phyloP scores from a whole-genome alignment of 2,888 invertebrate species.

The Harmothoe impar region DNA sequence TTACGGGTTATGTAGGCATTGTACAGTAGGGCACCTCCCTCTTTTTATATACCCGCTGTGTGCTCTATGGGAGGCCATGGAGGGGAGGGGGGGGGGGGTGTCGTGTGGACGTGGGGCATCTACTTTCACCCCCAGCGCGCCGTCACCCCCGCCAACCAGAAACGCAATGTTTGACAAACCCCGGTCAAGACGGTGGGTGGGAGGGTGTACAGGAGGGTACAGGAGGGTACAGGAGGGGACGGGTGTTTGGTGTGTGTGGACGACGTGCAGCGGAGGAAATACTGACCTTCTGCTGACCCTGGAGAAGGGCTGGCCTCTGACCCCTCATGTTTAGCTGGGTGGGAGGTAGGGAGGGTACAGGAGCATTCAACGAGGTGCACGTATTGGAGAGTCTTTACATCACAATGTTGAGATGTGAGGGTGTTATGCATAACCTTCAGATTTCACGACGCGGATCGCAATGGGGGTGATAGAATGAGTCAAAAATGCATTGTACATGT shows the following conservation, averaged over 20 bases:
- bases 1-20: slow-evolving; percentile 47
- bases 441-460: too few species aligned
- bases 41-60: slow-evolving; percentile 41
- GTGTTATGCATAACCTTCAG: too few species aligned
- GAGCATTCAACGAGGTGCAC: background rate
- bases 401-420: background rate
- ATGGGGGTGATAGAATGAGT: too few species aligned
- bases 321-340: slow-evolving; percentile 23
- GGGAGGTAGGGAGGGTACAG: background rate
- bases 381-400: background rate
- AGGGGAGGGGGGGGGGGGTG: background rate
- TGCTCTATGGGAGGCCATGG: background rate
- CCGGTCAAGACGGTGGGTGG: slow-evolving; percentile 53
- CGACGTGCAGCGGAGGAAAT: slow-evolving; percentile 44
- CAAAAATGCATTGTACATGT: too few species aligned
- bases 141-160: slow-evolving; percentile 35
- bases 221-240: background rate
- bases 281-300: slow-evolving; percentile 49
- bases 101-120: slow-evolving; percentile 50
- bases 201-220: background rate
- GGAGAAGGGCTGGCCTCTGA: slow-evolving; percentile 36
- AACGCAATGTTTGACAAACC: slow-evolving; percentile 62
- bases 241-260: slow-evolving; percentile 24
- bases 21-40: background rate
- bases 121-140: slow-evolving; percentile 18